Conservation (phyloP, 2,888 invertebrate genomes). For the Neoitamus cyanurus region DNA sequence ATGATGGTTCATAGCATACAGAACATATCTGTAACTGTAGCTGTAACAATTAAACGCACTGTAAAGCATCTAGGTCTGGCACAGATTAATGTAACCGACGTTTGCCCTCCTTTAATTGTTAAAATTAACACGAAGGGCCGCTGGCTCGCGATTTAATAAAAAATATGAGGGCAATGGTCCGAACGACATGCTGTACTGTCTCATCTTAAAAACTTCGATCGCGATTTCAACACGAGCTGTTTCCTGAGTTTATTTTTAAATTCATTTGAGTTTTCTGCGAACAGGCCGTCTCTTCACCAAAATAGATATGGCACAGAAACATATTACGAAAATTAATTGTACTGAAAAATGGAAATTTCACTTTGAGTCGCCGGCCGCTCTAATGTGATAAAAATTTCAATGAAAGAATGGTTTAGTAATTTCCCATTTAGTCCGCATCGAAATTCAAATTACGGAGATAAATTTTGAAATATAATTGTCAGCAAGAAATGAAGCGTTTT, state of each 20-base stretch:
- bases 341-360: conserved; percentile 1
- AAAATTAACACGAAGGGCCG: neutral
- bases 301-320: conserved; percentile 39
- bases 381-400: neutral
- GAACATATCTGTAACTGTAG: no score
- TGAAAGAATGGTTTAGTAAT: neutral
- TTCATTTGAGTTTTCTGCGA: conserved; percentile 3
- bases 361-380: neutral
- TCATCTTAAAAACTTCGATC: neutral
- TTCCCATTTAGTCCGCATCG: neutral
- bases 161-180: conserved; percentile 26
- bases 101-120: neutral
- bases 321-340: conserved; percentile 18
- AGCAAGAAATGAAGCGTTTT: neutral
- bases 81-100: neutral
- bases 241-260: conserved; percentile 42
- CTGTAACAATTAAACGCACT: neutral
- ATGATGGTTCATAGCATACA: no score
- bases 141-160: neutral
- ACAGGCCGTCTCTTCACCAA: neutral
- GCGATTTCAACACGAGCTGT: neutral
- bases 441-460: neutral
- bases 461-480: neutral
- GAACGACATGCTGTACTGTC: neutral
- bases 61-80: neutral